Conservation (phyloP, 2,888 invertebrate genomes). For the Calameuta filiformis region DNA sequence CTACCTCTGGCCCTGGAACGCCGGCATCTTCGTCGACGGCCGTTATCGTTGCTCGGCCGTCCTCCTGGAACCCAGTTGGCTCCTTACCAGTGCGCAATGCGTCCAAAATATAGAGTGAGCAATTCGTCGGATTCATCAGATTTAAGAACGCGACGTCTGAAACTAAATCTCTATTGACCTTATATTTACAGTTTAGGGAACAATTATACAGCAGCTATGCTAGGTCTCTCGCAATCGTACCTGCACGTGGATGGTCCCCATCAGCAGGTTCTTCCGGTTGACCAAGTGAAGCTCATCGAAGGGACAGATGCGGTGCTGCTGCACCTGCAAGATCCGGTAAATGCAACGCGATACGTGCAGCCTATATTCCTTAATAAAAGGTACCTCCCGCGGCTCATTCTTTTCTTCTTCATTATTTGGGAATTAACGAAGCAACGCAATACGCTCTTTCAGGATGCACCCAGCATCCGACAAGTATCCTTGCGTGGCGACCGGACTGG, state of each 20-base stretch:
- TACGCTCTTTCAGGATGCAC: conserved; percentile 41
- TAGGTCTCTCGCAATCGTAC: conserved; percentile 76
- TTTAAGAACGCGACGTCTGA: neutral
- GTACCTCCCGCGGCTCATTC: conserved; percentile 33
- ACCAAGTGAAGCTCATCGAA: conserved; percentile 70
- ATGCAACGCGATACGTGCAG: conserved; percentile 74
- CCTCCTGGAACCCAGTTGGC: conserved; percentile 75
- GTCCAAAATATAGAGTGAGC: conserved; percentile 65
- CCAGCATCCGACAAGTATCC: conserved; percentile 62
- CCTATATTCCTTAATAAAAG: conserved; percentile 71
- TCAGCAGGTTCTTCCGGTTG: conserved; percentile 76
- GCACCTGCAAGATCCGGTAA: conserved; percentile 71
- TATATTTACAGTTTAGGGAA: conserved; percentile 66
- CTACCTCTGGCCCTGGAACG: conserved; percentile 78
- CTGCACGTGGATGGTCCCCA: conserved; percentile 73
- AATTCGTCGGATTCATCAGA: neutral
- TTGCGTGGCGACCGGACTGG: conserved; percentile 75
- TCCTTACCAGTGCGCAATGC: conserved; percentile 70
- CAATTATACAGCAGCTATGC: conserved; percentile 73
- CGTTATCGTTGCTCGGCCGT: conserved; percentile 77
- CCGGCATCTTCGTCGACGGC: conserved; percentile 78
- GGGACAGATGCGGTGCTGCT: conserved; percentile 73
- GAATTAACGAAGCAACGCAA: neutral
- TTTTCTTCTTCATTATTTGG: neutral
- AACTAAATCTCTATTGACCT: neutral